Evolutionary conservation across 2,113 vertebrate genomes (phyloP).

Genomic region (Dinomys branickii): DNA sequence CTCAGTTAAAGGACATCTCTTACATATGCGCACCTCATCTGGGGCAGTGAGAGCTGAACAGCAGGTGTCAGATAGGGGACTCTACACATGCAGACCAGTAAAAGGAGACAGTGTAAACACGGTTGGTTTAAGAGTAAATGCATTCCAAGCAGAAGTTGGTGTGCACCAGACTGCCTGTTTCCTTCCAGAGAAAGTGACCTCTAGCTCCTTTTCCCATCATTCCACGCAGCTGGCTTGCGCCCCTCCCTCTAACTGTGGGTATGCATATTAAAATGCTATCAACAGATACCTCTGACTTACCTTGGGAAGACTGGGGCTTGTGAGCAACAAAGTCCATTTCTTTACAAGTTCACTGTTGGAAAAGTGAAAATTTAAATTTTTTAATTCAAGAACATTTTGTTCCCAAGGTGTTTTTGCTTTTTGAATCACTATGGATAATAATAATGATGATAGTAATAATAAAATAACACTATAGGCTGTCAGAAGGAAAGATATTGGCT

Average conservation of each 20-base stretch:
- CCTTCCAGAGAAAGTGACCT: not conserved
- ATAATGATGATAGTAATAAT: too few species aligned
- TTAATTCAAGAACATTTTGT: not conserved
- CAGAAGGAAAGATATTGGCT: not conserved
- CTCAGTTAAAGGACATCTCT: not conserved
- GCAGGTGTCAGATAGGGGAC: not conserved
- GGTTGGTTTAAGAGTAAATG: not conserved
- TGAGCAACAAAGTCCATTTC: not conserved
- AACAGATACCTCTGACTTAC: not conserved
- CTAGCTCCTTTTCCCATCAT: not conserved
- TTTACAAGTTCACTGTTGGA: not conserved
- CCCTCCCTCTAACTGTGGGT: not conserved
- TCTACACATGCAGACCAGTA: not conserved
- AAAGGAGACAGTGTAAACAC: not conserved
- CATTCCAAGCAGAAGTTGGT: not conserved
- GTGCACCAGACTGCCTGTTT: accelerated
- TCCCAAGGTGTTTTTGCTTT: not conserved
- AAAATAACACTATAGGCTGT: not conserved
- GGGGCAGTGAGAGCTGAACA: not conserved
- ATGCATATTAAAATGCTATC: not conserved
- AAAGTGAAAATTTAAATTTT: not conserved
- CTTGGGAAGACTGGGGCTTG: not conserved
- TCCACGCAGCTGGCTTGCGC: not conserved
- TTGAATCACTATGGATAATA: not conserved
- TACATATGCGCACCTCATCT: not conserved